phyloP scores from a whole-genome alignment of 2,113 vertebrate species.

The Athene noctua region DNA sequence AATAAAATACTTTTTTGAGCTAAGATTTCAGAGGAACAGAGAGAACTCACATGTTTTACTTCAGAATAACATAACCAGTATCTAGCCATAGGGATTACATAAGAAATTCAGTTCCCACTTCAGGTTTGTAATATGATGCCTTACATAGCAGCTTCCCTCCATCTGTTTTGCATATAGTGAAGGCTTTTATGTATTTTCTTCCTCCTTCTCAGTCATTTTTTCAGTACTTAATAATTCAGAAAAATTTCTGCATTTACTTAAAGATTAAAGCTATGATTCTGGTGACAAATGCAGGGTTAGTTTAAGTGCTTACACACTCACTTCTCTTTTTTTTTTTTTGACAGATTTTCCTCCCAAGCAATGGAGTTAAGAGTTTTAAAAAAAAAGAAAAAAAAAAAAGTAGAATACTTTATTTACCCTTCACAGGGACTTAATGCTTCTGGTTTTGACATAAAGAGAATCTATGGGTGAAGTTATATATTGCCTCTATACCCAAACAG shows the following conservation, averaged over 20 bases:
- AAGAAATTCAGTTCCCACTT: background rate
- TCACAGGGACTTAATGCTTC: background rate
- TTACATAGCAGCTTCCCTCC: background rate
- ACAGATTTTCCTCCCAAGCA: background rate
- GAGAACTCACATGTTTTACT: background rate
- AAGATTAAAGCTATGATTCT: background rate
- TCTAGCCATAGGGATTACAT: background rate
- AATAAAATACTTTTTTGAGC: background rate
- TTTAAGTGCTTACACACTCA: background rate
- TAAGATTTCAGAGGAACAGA: background rate
- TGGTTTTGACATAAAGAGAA: background rate
- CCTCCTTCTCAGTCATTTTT: background rate
- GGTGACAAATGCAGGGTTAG: background rate
- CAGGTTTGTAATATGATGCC: background rate
- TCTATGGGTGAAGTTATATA: background rate
- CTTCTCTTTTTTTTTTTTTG: background rate
- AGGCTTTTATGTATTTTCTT: slow-evolving; percentile 7
- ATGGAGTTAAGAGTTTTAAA: background rate
- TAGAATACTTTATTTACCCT: background rate
- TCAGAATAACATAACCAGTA: background rate
- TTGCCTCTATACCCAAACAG: background rate
- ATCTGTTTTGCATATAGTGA: background rate
- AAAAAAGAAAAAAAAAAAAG: background rate
- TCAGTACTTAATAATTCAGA: background rate
- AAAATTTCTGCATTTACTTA: background rate